Conservation (phyloP, 2,888 invertebrate species). For the Pedicia rivosa region DNA sequence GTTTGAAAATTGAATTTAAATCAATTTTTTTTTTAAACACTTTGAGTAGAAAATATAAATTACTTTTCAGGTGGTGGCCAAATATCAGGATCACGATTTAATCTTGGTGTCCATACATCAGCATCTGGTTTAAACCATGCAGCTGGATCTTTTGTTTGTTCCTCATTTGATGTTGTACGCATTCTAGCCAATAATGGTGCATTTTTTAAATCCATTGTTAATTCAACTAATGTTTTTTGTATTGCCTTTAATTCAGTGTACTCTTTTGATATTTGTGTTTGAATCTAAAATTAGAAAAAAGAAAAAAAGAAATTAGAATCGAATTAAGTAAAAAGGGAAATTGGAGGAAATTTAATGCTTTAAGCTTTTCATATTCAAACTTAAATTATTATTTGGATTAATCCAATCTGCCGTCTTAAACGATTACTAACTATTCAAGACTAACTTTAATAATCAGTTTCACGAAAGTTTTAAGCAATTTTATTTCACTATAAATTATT, state of each 20-base stretch:
- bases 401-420: no score
- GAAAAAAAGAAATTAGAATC: neutral
- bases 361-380: no score
- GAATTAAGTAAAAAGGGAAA: slow-evolving; percentile 2
- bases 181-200: slow-evolving; percentile 33
- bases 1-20: no score
- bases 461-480: no score
- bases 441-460: no score
- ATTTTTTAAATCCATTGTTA: slow-evolving; percentile 29
- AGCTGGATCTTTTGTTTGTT: slow-evolving; percentile 24
- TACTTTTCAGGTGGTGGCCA: slow-evolving; percentile 76
- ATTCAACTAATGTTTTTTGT: slow-evolving; percentile 28
- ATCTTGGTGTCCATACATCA: slow-evolving; percentile 57
- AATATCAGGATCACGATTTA: slow-evolving; percentile 58
- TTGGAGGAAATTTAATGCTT: neutral
- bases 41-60: no score
- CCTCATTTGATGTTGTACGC: slow-evolving; percentile 12
- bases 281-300: slow-evolving; percentile 41
- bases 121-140: slow-evolving; percentile 52
- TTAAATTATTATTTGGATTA: no score
- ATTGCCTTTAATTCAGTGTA: slow-evolving; percentile 76
- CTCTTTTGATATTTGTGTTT: slow-evolving; percentile 75
- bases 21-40: no score
- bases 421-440: no score
- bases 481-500: no score